These are phyloP conservation scores for Gephyroberyx darwinii DNA, from an alignment of 2,797 vertebrate species.

Conservation along the genomic window DNA sequence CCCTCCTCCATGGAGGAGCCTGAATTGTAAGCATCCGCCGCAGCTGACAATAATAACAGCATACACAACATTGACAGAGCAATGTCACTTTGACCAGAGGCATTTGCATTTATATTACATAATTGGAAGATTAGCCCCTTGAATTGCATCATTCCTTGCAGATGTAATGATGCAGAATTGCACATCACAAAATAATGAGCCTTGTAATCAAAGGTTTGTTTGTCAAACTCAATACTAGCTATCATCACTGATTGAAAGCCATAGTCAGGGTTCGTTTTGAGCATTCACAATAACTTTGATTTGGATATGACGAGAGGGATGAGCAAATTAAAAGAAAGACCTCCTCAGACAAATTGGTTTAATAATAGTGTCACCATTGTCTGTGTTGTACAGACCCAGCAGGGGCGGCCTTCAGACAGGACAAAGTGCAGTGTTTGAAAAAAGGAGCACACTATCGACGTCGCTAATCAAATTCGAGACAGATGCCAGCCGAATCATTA, in stretches of 20 bases:
- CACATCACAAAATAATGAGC: conserved; percentile 44
- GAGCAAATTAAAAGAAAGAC: conserved; percentile 34
- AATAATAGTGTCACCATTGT: conserved; percentile 45
- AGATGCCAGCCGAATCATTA: conserved; percentile 81
- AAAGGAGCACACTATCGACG: conserved; percentile 59
- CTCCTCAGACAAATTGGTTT: conserved; percentile 54
- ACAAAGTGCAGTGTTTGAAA: conserved; percentile 28
- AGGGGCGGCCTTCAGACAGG: conserved; percentile 64
- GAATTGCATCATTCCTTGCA: conserved; percentile 42
- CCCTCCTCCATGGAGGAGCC: conserved; percentile 43
- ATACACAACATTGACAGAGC: conserved; percentile 47
- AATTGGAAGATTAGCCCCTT: conserved; percentile 57
- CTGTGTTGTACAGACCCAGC: conserved; percentile 15
- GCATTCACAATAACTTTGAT: conserved; percentile 31
- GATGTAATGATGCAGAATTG: conserved; percentile 52
- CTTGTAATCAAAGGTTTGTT: conserved; percentile 56
- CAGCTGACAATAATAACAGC: conserved; percentile 50
- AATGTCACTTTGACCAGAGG: conserved; percentile 52
- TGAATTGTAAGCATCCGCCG: conserved; percentile 41
- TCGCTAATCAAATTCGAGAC: conserved; percentile 84
- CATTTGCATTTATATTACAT: conserved; percentile 70
- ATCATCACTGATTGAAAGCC: conserved; percentile 31
- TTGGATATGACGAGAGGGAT: conserved; percentile 23
- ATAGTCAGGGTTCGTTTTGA: conserved; percentile 30
- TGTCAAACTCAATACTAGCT: conserved; percentile 25